Conservation (phyloP, 2,888 invertebrate species). For the Leptura quadrifasciata region DNA sequence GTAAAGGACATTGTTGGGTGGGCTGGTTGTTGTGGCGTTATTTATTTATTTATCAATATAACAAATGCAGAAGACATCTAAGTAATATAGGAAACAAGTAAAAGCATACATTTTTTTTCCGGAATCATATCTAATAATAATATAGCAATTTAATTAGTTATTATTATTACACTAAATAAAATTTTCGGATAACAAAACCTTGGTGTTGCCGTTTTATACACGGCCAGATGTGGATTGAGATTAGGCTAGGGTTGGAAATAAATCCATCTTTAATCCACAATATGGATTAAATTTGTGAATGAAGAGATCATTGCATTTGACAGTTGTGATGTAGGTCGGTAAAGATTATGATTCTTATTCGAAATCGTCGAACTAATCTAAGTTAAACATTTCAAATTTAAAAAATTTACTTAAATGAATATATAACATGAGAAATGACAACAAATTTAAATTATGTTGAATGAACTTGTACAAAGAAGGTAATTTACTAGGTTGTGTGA, state of each 20-base stretch:
- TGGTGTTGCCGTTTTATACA: constrained; percentile 21
- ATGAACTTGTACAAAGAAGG: constrained; percentile 39
- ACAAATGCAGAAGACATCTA: background rate
- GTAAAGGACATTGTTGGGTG: background rate
- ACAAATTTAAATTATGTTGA: constrained; percentile 32
- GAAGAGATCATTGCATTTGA: constrained; percentile 63
- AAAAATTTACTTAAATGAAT: constrained; percentile 37
- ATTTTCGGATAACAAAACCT: constrained; percentile 10
- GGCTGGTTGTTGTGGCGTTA: background rate
- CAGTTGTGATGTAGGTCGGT: constrained; percentile 66
- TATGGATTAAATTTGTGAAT: constrained; percentile 64
- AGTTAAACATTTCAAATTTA: constrained; percentile 47
- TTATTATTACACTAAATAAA: background rate
- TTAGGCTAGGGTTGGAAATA: constrained; percentile 64
- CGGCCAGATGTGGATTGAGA: constrained; percentile 59
- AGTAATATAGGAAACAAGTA: background rate
- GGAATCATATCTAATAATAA: background rate
- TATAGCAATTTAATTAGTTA: background rate
- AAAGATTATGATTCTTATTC: constrained; percentile 41
- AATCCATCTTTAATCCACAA: constrained; percentile 66
- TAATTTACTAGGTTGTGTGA: constrained; percentile 47
- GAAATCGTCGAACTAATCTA: constrained; percentile 51
- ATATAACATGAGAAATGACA: constrained; percentile 45
- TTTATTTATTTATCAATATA: background rate
- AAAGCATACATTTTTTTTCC: too few relatives aligned